Evolutionary conservation across 2,797 vertebrate genomes (phyloP).

Genomic region (Valencia hispanica): DNA sequence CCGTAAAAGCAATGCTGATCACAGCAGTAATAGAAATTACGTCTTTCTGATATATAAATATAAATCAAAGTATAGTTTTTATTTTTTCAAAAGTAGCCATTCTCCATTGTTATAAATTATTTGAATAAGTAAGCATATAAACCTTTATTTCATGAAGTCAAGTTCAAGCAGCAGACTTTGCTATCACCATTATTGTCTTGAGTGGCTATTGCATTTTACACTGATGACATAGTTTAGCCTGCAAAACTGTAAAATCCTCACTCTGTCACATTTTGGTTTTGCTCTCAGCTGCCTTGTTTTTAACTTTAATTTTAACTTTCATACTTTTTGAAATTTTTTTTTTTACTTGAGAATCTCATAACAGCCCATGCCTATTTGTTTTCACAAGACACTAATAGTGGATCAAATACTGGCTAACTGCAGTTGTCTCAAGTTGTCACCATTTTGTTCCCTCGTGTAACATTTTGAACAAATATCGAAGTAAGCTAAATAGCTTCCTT

Average conservation of each 20-base stretch:
- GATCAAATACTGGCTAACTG: slow-evolving; percentile 28
- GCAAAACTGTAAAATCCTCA: neutral
- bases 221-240: neutral
- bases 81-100: neutral
- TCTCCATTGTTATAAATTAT: neutral
- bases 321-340: neutral
- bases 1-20: neutral
- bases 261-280: neutral
- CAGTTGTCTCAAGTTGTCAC: slow-evolving; percentile 42
- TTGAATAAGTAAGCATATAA: no score
- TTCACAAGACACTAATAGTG: neutral
- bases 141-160: neutral
- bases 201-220: neutral
- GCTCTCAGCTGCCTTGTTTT: neutral
- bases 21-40: neutral
- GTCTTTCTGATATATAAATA: no score
- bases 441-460: slow-evolving; percentile 51
- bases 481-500: slow-evolving; percentile 24
- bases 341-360: neutral
- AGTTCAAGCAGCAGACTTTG: neutral
- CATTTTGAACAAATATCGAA: slow-evolving; percentile 60
- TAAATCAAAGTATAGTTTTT: no score
- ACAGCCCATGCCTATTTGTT: neutral
- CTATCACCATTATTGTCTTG: neutral
- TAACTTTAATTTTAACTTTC: neutral